Conservation (phyloP, 2,113 vertebrate genomes). For the Microcebus murinus region DNA sequence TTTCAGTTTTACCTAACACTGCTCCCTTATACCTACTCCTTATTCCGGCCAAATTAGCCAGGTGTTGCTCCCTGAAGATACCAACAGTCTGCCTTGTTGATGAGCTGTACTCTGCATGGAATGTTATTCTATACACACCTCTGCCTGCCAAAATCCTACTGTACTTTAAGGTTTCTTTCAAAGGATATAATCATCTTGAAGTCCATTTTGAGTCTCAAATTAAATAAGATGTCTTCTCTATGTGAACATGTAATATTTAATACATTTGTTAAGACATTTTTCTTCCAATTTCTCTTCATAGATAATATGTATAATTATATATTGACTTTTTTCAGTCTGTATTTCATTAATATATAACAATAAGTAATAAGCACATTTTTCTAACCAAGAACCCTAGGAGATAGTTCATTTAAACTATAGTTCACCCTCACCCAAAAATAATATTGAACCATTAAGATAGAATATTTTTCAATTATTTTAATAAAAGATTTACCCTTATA, state of each 20-base stretch:
- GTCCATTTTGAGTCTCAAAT: not conserved
- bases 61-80: not conserved
- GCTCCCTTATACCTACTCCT: not conserved
- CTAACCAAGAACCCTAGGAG: not conserved
- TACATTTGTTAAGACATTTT: not conserved
- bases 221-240: not conserved
- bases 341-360: not conserved
- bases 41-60: not conserved
- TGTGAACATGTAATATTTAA: not conserved
- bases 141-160: not conserved
- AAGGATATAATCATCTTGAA: not conserved
- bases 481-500: not conserved
- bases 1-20: not conserved
- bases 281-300: conserved; percentile 16
- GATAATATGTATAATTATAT: not conserved
- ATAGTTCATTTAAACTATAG: not conserved
- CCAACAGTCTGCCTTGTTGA: not conserved
- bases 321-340: not conserved
- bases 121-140: not conserved
- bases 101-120: not conserved
- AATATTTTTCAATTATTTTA: conserved; percentile 23
- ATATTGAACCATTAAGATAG: not conserved
- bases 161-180: not conserved
- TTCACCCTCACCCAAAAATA: not conserved
- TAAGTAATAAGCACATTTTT: not conserved